These are phyloP conservation scores for Palloptera scutellata DNA, from an alignment of 2,888 invertebrate genomes.

Conservation along the genomic window DNA sequence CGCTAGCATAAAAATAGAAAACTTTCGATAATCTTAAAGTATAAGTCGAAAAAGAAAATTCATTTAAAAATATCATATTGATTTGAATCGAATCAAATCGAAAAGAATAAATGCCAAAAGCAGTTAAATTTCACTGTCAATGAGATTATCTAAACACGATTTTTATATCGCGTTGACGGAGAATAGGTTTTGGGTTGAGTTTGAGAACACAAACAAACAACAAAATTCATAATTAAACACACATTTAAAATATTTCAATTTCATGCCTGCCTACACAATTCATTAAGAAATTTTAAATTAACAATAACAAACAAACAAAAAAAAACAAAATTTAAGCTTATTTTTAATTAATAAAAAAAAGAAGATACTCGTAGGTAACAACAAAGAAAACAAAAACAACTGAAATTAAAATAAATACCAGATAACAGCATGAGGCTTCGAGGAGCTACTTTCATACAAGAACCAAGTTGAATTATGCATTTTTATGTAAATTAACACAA, in stretches of 20 bases:
- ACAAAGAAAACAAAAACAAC: neutral
- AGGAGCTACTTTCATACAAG: no score
- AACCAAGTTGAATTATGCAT: slow-evolving; percentile 33
- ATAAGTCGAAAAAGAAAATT: slow-evolving; percentile 1
- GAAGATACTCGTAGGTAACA: neutral
- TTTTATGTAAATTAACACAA: slow-evolving; percentile 41
- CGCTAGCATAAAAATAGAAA: slow-evolving; percentile 9
- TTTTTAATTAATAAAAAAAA: neutral
- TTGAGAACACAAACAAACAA: slow-evolving; percentile 1
- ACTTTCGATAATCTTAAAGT: slow-evolving; percentile 7
- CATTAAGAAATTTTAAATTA: slow-evolving; percentile 22
- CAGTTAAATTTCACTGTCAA: slow-evolving; percentile 22
- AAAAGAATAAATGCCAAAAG: slow-evolving; percentile 8
- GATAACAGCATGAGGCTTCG: neutral
- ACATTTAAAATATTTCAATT: slow-evolving; percentile 26
- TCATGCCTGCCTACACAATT: slow-evolving; percentile 29
- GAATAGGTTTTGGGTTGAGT: neutral
- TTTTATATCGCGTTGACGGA: neutral
- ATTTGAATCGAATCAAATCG: neutral
- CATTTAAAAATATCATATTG: neutral
- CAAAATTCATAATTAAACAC: slow-evolving; percentile 13
- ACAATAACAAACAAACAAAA: neutral
- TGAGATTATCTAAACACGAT: slow-evolving; percentile 26
- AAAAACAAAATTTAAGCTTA: neutral
- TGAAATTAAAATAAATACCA: slow-evolving; percentile 1